These are phyloP conservation scores for Laothoe populi DNA, from an alignment of 2,888 invertebrate species.

Conservation along the genomic window DNA sequence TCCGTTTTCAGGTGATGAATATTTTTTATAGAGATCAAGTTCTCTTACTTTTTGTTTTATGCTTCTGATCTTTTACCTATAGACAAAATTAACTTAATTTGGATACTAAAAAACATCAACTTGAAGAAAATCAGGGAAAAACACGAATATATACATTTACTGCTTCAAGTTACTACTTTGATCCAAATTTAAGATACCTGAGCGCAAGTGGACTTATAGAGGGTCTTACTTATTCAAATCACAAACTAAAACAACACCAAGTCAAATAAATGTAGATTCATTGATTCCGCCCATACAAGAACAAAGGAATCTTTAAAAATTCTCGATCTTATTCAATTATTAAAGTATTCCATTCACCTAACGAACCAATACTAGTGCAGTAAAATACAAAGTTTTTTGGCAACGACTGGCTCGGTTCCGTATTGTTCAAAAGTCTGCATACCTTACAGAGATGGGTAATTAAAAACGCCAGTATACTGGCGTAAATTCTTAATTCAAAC, in stretches of 20 bases:
- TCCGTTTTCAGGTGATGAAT: no score
- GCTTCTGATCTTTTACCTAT: no score
- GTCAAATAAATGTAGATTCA: neutral
- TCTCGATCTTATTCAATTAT: constrained; percentile 61
- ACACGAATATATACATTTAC: no score
- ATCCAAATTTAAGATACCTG: neutral
- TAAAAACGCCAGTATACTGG: constrained; percentile 67
- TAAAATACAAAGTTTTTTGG: constrained; percentile 60
- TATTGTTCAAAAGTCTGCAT: constrained; percentile 33
- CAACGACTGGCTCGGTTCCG: constrained; percentile 38
- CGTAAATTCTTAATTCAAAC: constrained; percentile 37
- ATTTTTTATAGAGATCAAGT: no score
- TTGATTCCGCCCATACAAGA: constrained; percentile 10
- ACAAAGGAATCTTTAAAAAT: constrained; percentile 38
- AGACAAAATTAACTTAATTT: no score
- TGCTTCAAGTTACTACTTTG: neutral
- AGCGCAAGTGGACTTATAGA: neutral
- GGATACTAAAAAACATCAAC: no score
- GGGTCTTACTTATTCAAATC: neutral
- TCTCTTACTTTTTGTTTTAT: no score
- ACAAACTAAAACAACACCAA: constrained; percentile 3
- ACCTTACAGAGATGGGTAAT: constrained; percentile 54
- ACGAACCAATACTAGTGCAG: constrained; percentile 54
- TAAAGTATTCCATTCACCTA: constrained; percentile 59
- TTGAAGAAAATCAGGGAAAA: no score